These are phyloP conservation scores for Argentina silus DNA, from an alignment of 2,797 vertebrate genomes.

Conservation along the genomic window DNA sequence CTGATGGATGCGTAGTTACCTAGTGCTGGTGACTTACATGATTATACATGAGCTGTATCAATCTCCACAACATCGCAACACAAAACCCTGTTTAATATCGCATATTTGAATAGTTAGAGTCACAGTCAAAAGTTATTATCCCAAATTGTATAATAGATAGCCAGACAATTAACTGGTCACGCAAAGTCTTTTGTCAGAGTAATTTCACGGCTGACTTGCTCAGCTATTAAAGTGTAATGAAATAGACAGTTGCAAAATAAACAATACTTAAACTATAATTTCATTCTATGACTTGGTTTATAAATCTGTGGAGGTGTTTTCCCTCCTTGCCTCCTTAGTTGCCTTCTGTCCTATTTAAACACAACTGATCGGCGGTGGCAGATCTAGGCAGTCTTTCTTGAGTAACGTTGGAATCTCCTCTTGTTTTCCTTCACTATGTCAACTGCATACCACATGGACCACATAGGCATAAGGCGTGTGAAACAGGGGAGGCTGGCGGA, in stretches of 20 bases:
- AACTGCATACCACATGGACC: not conserved
- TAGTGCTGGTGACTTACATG: not conserved
- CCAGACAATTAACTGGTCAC: slow-evolving; percentile 32
- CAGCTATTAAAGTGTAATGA: slow-evolving; percentile 56
- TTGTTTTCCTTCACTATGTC: not conserved
- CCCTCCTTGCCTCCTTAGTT: slow-evolving; percentile 1
- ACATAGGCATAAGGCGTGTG: too few relatives aligned
- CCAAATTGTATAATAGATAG: slow-evolving; percentile 48
- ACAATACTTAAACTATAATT: slow-evolving; percentile 48
- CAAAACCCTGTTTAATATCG: not conserved
- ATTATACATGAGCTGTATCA: not conserved
- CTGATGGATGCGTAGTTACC: not conserved
- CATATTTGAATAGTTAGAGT: slow-evolving; percentile 33
- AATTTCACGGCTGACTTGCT: slow-evolving; percentile 61
- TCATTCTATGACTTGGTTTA: slow-evolving; percentile 34
- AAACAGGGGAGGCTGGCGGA: too few relatives aligned
- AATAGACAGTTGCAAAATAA: slow-evolving; percentile 53
- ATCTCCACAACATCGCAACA: not conserved
- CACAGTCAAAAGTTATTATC: slow-evolving; percentile 34
- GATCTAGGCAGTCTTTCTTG: slow-evolving; percentile 8
- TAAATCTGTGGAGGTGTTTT: slow-evolving; percentile 18
- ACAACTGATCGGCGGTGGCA: slow-evolving; percentile 12
- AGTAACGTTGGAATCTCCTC: slow-evolving; percentile 14
- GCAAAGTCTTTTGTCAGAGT: slow-evolving; percentile 24
- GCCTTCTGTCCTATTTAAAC: not conserved